phyloP scores from a whole-genome alignment of 2,888 invertebrate genomes.

The Dasysyrphus albostriatus region DNA sequence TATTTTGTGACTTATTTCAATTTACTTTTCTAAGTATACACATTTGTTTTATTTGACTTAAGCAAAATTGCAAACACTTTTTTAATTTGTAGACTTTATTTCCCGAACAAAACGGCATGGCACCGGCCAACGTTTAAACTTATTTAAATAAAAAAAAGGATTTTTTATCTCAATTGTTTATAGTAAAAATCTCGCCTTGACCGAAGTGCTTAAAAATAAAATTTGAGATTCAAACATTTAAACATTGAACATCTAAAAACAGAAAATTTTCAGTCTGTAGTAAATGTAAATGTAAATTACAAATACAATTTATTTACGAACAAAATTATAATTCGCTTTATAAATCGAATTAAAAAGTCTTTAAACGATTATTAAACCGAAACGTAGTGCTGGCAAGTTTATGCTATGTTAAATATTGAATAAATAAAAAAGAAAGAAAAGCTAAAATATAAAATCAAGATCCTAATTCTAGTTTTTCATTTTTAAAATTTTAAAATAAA shows the following conservation, averaged over 20 bases:
- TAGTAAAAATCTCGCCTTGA: not conserved
- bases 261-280: not conserved
- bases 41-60: not conserved
- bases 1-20: not conserved
- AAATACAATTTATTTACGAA: not conserved
- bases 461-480: not conserved
- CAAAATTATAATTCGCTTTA: not conserved
- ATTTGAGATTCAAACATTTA: constrained; percentile 8
- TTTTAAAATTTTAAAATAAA: not conserved
- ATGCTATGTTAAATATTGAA: constrained; percentile 5
- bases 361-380: not conserved
- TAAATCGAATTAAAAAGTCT: not conserved
- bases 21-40: not conserved
- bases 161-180: not conserved
- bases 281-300: not conserved
- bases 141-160: not conserved
- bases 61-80: not conserved
- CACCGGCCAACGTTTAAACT: not conserved
- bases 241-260: not conserved
- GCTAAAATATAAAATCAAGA: not conserved
- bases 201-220: not conserved
- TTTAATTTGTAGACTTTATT: not conserved
- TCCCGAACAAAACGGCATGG: not conserved
- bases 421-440: constrained; percentile 23
- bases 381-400: constrained; percentile 17